Evolutionary conservation across 2,797 vertebrate species (phyloP), one percentile per base, ranked within the genome.

Genomic region (Sylvia borin): DNA sequence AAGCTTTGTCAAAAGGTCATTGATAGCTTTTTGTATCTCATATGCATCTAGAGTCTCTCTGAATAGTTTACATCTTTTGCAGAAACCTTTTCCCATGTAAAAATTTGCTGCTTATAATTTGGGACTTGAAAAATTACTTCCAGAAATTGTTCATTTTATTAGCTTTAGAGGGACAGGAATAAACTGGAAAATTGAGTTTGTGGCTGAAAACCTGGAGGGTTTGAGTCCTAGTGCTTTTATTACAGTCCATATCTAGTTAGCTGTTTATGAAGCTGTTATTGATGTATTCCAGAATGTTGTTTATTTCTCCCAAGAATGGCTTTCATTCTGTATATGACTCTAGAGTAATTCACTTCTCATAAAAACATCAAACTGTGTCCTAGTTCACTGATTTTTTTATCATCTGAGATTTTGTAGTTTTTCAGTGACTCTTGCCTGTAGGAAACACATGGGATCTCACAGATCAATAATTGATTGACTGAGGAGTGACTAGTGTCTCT

Each of bases 251-350:
- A 20, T 77, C 40, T 67, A 65, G 60, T 60, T 68, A 74, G 36
- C 31, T 62, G 25, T 88, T 95, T 80, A 68, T 83, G 61, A 75
- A 90, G 54, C 61, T 90, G 40, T 92, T 81, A 62, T 21, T 70
- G 80, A 86, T 88, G 19, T 61, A 55, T 94, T 94, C 66, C n/a
- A 92, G 47, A 66, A 84, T 55, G n/a, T 72, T 92, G 26, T 89
- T 93, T 94, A 85, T 90, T 92, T 80, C 70, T 72, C 83, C 64
- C 55, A 62, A 67, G 51, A 88, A 81, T 36, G 38, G 7, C 34
- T 93, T 90, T 78, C 18, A 50, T 90, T 91, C 82, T 61, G 4
- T 77, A 11, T 57, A 8, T 78, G 51, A 45, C 51, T 90, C 42
- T 65, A 62, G 70, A 88, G 62, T 75, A 91, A 92, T 80, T 86